These are phyloP conservation scores for Neomorphus geoffroyi DNA, from an alignment of 2,797 vertebrate genomes.

Conservation along the genomic window DNA sequence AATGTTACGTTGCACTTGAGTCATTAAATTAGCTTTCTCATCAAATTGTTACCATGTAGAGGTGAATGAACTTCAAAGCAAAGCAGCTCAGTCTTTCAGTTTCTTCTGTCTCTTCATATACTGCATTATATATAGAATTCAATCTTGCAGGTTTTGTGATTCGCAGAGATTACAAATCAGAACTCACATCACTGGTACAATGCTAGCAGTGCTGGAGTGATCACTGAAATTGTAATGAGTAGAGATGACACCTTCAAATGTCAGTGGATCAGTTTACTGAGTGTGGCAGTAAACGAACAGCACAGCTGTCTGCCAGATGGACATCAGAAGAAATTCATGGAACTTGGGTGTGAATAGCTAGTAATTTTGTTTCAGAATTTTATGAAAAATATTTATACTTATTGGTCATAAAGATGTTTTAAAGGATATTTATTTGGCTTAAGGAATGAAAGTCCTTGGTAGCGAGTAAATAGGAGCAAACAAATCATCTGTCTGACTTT, in stretches of 20 bases:
- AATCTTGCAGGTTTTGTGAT: neutral
- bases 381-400: neutral
- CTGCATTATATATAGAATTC: neutral
- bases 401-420: neutral
- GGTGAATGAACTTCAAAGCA: neutral
- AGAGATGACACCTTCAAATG: constrained; percentile 23
- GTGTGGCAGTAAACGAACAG: constrained; percentile 35
- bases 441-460: neutral
- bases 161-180: neutral
- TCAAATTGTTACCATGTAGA: neutral
- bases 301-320: neutral
- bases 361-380: constrained; percentile 5
- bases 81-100: neutral
- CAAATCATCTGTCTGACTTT: neutral
- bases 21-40: neutral
- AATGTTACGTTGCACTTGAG: neutral
- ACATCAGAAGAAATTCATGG: neutral
- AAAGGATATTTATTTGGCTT: neutral
- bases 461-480: neutral
- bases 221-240: constrained; percentile 13
- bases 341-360: neutral
- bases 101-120: neutral
- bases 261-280: constrained; percentile 14
- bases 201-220: neutral
- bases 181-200: neutral